Percentiles rank a stretch among this genome's conserved stretches.
These are phyloP conservation scores for Dynastes grantii DNA, from an alignment of 2,888 invertebrate species.

Conservation along the genomic window DNA sequence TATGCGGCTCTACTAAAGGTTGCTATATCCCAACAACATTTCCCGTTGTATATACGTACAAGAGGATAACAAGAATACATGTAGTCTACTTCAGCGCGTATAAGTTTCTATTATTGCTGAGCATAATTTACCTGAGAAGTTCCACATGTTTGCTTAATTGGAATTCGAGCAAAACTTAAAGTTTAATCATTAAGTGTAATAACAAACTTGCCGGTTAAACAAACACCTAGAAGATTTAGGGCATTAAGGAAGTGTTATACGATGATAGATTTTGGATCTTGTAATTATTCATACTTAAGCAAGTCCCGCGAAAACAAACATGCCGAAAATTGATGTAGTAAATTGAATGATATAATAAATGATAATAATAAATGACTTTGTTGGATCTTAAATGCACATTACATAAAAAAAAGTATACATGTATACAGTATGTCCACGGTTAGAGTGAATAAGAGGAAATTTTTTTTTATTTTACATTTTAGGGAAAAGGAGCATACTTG, in stretches of 20 bases:
- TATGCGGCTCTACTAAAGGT: neutral
- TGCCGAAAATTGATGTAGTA: neutral
- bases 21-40: slow-evolving; percentile 21
- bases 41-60: neutral
- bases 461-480: too few species aligned
- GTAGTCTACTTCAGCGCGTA: neutral
- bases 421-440: too few species aligned
- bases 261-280: neutral
- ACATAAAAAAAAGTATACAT: too few species aligned
- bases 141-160: slow-evolving; percentile 41
- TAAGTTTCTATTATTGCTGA: slow-evolving; percentile 36
- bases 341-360: too few species aligned
- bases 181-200: slow-evolving; percentile 41
- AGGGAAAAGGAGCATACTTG: too few species aligned
- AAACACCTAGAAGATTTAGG: slow-evolving; percentile 20
- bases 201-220: slow-evolving; percentile 37
- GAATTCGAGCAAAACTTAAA: slow-evolving; percentile 18
- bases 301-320: neutral
- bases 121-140: slow-evolving; percentile 38
- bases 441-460: too few species aligned
- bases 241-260: slow-evolving; percentile 1
- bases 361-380: too few species aligned
- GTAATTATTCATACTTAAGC: slow-evolving; percentile 27
- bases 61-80: slow-evolving; percentile 38
- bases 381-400: too few species aligned